phyloP scores from a whole-genome alignment of 2,888 invertebrate genomes.

The Polymixis flavicincta region DNA sequence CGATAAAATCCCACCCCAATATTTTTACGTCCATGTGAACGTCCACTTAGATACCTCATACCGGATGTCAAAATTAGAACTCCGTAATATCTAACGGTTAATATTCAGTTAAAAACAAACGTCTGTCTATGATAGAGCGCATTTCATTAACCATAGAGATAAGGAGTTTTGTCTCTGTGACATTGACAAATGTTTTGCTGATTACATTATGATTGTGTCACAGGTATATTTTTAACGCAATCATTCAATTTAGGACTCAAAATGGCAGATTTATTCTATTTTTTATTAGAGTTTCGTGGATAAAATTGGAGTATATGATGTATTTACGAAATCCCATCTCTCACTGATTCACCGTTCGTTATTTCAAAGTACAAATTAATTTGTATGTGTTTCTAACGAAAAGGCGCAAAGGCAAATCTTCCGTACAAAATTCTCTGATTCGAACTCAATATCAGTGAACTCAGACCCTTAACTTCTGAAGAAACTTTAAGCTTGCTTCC shows the following conservation, averaged over 20 bases:
- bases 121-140: conserved; percentile 9
- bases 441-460: no score
- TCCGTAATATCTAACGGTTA: conserved; percentile 5
- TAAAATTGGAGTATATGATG: background rate
- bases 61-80: conserved; percentile 27
- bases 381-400: no score
- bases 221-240: background rate
- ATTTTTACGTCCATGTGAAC: no score
- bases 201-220: conserved; percentile 18
- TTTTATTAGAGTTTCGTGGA: background rate
- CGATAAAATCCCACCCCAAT: no score
- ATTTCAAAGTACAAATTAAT: no score
- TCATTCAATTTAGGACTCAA: conserved; percentile 12
- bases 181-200: conserved; percentile 37
- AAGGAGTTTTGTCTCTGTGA: conserved; percentile 36
- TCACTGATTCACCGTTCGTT: no score
- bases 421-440: no score
- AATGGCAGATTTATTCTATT: background rate
- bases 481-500: no score
- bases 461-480: no score
- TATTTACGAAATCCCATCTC: no score
- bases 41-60: conserved; percentile 6
- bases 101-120: conserved; percentile 15
- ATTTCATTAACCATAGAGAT: conserved; percentile 31
- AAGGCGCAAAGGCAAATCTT: no score